Evolutionary conservation across 2,113 vertebrate species (phyloP).

Genomic region (Gambusia holbrooki): DNA sequence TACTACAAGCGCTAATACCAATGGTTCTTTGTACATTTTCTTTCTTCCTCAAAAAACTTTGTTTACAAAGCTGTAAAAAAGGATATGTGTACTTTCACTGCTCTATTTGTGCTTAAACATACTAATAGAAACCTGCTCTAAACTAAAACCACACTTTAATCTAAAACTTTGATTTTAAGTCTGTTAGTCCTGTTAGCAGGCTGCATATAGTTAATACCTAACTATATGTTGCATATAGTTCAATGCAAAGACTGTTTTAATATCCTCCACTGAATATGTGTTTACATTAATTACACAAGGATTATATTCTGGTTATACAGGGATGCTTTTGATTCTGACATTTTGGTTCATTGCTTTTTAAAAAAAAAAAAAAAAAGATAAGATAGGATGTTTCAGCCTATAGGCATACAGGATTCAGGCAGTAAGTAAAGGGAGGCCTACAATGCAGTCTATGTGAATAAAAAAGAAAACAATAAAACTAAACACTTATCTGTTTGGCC

Average conservation of each 20-base stretch:
- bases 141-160: slow-evolving; percentile 35
- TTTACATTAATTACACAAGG: not conserved
- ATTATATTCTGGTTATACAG: slow-evolving; percentile 15
- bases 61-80: slow-evolving; percentile 6
- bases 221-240: not conserved
- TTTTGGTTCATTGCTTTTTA: slow-evolving; percentile 16
- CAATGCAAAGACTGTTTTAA: slow-evolving; percentile 5
- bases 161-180: slow-evolving; percentile 18
- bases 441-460: not conserved
- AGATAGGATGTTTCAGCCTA: not conserved
- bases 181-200: slow-evolving; percentile 7
- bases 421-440: not conserved
- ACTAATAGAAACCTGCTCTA: slow-evolving; percentile 35
- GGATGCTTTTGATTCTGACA: slow-evolving; percentile 37
- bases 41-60: slow-evolving; percentile 27
- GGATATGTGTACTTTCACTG: slow-evolving; percentile 13
- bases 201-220: slow-evolving; percentile 1
- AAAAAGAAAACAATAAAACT: not conserved
- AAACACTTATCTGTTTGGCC: not conserved
- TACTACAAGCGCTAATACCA: slow-evolving; percentile 54
- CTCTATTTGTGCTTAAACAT: slow-evolving; percentile 17
- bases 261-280: not conserved
- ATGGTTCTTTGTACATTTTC: slow-evolving; percentile 54
- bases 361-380: too few species aligned
- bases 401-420: not conserved